Conservation (phyloP, 2,888 invertebrate species). For the Tetramorium bicarinatum region DNA sequence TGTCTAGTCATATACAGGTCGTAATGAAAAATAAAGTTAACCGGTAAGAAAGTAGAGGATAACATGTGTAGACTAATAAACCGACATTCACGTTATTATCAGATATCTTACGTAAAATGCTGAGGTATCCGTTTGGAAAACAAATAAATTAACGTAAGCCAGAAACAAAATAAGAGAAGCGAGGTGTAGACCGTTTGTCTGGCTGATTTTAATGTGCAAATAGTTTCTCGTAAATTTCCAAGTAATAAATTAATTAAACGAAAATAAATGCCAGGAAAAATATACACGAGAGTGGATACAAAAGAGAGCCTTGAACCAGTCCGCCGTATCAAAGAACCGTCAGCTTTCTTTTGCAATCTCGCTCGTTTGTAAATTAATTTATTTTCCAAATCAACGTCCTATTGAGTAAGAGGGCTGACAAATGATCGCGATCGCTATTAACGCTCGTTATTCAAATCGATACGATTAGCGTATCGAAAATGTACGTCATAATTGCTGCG, state of each 20-base stretch:
- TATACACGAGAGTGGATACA: background rate
- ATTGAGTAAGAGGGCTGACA: background rate
- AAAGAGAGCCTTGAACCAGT: background rate
- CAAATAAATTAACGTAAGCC: background rate
- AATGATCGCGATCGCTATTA: background rate
- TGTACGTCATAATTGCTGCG: background rate
- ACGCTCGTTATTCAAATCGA: background rate
- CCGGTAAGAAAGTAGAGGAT: background rate
- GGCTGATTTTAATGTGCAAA: background rate
- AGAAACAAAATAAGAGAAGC: too few relatives aligned
- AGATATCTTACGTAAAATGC: slow-evolving; percentile 11
- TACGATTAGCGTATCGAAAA: background rate
- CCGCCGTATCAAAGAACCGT: background rate
- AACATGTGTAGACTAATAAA: background rate
- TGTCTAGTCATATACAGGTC: slow-evolving; percentile 3
- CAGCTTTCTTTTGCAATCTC: background rate
- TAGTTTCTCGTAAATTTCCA: background rate
- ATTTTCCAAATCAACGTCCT: background rate
- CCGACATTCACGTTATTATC: background rate
- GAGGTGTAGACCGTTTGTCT: background rate
- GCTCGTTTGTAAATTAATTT: background rate
- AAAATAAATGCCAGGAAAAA: background rate
- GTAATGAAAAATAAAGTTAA: slow-evolving; percentile 23
- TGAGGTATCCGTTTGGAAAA: background rate
- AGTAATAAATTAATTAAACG: background rate